Conservation (phyloP, 2,113 vertebrate genomes). For the Onychorhynchus coronatus region DNA sequence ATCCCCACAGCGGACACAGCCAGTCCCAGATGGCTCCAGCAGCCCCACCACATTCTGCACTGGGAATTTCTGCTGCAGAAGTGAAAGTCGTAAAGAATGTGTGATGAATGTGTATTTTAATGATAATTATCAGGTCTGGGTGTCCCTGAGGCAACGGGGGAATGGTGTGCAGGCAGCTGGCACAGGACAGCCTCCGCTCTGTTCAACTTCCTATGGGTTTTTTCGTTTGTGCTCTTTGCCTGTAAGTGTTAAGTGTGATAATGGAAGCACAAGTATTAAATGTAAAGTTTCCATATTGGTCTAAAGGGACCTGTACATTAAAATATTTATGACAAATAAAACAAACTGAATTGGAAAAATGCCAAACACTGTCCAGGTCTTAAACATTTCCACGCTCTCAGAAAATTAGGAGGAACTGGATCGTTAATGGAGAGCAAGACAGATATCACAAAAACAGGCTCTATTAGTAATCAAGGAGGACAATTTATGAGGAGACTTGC, state of each 20-base stretch:
- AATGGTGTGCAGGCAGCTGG: neutral
- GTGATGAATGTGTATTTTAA: neutral
- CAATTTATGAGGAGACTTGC: neutral
- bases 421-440: rapidly evolving
- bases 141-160: neutral
- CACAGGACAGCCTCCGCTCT: neutral
- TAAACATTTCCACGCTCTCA: neutral
- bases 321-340: neutral
- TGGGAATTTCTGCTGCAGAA: neutral
- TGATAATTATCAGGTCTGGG: neutral
- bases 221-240: neutral
- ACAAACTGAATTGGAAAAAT: neutral
- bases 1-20: neutral
- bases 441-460: neutral
- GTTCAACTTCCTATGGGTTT: neutral
- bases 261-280: neutral
- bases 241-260: neutral
- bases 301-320: neutral
- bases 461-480: neutral
- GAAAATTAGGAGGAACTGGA: neutral
- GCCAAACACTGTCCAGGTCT: neutral
- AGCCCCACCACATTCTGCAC: no score
- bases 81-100: neutral
- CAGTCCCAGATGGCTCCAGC: neutral
- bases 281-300: neutral